Conservation (phyloP, 2,888 invertebrate genomes). For the Drosophila heteroneura region DNA sequence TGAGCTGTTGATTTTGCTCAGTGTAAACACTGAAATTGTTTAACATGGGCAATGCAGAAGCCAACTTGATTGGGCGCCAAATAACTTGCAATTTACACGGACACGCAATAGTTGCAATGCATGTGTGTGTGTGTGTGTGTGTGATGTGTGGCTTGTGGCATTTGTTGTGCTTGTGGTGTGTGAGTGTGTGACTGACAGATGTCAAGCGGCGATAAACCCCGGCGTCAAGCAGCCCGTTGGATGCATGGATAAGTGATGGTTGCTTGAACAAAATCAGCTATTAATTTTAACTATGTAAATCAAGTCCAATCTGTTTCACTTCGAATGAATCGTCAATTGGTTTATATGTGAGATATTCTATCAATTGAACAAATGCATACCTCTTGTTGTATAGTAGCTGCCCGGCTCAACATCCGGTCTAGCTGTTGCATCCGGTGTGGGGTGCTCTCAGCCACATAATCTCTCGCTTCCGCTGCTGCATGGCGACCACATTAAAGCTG, state of each 20-base stretch:
- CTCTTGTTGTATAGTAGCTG: background rate
- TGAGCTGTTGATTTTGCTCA: constrained; percentile 9
- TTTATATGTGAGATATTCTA: background rate
- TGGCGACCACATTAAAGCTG: constrained; percentile 1
- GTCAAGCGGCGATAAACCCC: constrained; percentile 36
- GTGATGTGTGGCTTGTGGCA: constrained; percentile 3
- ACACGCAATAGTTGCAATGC: constrained; percentile 22
- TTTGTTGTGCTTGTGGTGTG: constrained; percentile 11
- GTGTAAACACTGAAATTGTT: constrained; percentile 15
- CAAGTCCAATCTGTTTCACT: background rate
- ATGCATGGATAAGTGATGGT: constrained; percentile 12
- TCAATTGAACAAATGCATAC: background rate
- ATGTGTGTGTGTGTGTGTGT: constrained; percentile 5
- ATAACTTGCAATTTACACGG: constrained; percentile 40
- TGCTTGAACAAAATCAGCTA: constrained; percentile 12
- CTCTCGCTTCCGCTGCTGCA: constrained; percentile 2
- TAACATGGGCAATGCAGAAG: constrained; percentile 21
- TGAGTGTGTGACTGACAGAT: constrained; percentile 32
- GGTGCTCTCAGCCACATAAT: constrained; percentile 4
- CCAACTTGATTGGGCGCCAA: constrained; percentile 25
- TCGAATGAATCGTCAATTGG: background rate
- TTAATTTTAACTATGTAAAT: background rate
- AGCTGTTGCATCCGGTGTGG: constrained; percentile 11
- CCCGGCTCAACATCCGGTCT: constrained; percentile 21
- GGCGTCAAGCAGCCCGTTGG: constrained; percentile 28